phyloP scores from a whole-genome alignment of 2,113 vertebrate species.

The Dromaius novaehollandiae region DNA sequence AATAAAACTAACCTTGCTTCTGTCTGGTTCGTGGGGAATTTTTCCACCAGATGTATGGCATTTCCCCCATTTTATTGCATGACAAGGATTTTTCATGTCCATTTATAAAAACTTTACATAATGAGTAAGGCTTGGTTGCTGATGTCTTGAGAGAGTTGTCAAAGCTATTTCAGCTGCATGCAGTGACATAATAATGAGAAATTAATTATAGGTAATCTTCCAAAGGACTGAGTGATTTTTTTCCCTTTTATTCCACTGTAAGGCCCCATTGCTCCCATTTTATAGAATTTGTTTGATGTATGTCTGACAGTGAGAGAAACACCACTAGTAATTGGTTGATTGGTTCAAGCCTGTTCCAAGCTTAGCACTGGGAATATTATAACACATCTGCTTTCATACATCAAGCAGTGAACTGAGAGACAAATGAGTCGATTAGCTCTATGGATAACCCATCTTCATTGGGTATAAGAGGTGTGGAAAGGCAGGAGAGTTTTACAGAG shows the following conservation, averaged over 20 bases:
- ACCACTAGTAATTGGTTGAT: background rate
- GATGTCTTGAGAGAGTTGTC: background rate
- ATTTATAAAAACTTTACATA: background rate
- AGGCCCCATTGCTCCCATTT: background rate
- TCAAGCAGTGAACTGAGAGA: background rate
- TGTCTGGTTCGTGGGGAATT: background rate
- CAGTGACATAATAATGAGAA: background rate
- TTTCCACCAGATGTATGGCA: background rate
- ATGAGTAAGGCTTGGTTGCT: background rate
- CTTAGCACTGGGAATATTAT: background rate
- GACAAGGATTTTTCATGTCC: background rate
- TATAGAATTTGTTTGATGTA: background rate
- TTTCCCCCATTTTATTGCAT: background rate
- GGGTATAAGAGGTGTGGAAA: background rate
- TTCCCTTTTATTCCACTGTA: accelerated
- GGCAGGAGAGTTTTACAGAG: background rate
- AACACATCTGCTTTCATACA: background rate
- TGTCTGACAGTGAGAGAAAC: background rate
- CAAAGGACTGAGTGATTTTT: background rate
- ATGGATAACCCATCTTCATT: background rate
- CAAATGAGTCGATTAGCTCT: background rate
- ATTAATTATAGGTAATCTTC: background rate
- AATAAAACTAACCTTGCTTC: background rate
- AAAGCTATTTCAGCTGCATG: background rate
- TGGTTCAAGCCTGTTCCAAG: background rate